Percentiles rank a stretch among this genome's conserved stretches.
These are phyloP conservation scores for Onychostruthus taczanowskii DNA, from an alignment of 2,113 vertebrate species.

Conservation along the genomic window DNA sequence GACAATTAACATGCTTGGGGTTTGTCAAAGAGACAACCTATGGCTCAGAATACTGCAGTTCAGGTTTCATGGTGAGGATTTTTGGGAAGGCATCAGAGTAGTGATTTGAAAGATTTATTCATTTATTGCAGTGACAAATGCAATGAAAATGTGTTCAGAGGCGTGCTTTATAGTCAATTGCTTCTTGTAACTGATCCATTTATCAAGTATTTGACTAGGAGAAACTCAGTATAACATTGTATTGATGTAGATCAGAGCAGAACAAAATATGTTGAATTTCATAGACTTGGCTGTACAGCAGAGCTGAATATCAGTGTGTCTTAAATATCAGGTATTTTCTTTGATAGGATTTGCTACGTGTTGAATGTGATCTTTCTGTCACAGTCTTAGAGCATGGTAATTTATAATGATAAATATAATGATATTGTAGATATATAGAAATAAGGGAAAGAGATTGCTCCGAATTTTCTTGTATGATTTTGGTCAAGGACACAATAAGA, in stretches of 20 bases:
- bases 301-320: background rate
- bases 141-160: slow-evolving; percentile 42
- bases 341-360: background rate
- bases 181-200: slow-evolving; percentile 59
- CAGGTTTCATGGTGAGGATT: background rate
- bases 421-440: background rate
- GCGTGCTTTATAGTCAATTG: slow-evolving; percentile 55
- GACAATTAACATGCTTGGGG: slow-evolving; percentile 6
- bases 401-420: background rate
- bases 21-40: slow-evolving; percentile 14
- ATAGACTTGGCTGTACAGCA: background rate
- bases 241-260: slow-evolving; percentile 30
- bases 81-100: background rate
- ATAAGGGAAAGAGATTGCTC: background rate
- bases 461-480: background rate
- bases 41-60: slow-evolving; percentile 10
- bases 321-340: background rate
- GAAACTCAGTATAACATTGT: background rate
- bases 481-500: background rate
- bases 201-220: slow-evolving; percentile 54
- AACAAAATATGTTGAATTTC: slow-evolving; percentile 31
- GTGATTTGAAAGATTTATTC: slow-evolving; percentile 16
- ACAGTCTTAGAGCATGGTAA: background rate
- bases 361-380: background rate
- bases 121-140: slow-evolving; percentile 51